These are phyloP conservation scores for Drosophila helvetica DNA, from an alignment of 2,888 invertebrate genomes.

Conservation along the genomic window DNA sequence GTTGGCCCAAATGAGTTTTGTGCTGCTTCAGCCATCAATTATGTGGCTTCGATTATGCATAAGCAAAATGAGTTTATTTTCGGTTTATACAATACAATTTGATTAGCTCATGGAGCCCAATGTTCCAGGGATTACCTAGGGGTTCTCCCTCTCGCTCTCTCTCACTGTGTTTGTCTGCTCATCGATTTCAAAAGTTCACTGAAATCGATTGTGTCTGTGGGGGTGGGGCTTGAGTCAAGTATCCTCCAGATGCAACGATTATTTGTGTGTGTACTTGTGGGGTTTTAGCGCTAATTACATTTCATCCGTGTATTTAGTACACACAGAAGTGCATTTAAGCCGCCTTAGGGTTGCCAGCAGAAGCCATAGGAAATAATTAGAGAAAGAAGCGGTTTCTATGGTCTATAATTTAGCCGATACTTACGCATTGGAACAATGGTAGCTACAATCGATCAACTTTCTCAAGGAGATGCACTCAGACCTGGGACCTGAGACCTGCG, in stretches of 20 bases:
- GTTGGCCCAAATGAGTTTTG: conserved; percentile 50
- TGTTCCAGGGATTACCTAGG: no score
- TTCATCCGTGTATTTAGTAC: conserved; percentile 70
- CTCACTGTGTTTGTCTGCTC: not conserved
- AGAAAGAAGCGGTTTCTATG: conserved; percentile 13
- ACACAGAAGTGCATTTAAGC: conserved; percentile 39
- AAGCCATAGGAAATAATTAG: conserved; percentile 34
- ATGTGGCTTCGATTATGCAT: conserved; percentile 73
- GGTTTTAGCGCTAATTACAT: conserved; percentile 77
- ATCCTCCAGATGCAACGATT: not conserved
- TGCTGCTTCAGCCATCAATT: conserved; percentile 1
- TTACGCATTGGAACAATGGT: conserved; percentile 16
- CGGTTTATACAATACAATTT: conserved; percentile 40
- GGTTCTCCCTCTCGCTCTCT: no score
- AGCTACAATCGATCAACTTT: conserved; percentile 34
- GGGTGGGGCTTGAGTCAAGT: no score
- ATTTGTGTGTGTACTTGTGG: conserved; percentile 55
- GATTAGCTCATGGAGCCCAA: conserved; percentile 26
- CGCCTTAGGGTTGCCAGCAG: conserved; percentile 38
- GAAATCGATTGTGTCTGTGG: not conserved
- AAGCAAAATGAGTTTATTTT: conserved; percentile 43
- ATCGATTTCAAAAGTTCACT: conserved; percentile 21
- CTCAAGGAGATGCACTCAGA: conserved; percentile 31
- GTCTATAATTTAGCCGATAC: conserved; percentile 42
- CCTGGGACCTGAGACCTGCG: not conserved